phyloP scores from a whole-genome alignment of 2,113 vertebrate genomes.

The Leuciscus idus region DNA sequence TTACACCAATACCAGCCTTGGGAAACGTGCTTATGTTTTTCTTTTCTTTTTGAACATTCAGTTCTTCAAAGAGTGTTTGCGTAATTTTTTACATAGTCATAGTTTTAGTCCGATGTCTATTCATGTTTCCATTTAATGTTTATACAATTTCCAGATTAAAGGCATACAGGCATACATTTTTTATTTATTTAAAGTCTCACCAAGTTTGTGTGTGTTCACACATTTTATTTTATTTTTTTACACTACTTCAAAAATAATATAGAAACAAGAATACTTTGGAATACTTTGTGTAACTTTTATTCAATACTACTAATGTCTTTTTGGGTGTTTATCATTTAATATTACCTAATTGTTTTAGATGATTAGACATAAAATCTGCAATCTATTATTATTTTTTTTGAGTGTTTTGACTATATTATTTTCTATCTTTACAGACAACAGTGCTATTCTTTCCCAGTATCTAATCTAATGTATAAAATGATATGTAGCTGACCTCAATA shows the following conservation, averaged over 20 bases:
- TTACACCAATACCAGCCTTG: no score
- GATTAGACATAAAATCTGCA: neutral
- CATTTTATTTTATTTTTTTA: neutral
- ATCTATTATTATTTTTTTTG: neutral
- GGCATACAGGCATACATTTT: neutral
- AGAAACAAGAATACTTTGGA: neutral
- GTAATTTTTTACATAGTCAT: neutral
- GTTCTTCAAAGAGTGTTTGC: neutral
- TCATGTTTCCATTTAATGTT: neutral
- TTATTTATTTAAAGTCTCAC: neutral
- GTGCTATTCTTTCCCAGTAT: neutral
- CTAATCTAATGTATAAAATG: neutral
- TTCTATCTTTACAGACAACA: neutral
- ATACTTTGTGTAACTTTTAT: neutral
- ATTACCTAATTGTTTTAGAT: neutral
- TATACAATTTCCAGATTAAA: neutral
- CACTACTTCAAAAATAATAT: neutral
- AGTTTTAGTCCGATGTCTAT: neutral
- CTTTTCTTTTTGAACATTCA: neutral
- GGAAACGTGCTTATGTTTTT: neutral
- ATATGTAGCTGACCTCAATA: slow-evolving; percentile 1
- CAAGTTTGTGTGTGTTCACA: neutral
- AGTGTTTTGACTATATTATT: neutral
- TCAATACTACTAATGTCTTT: neutral
- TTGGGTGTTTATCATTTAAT: neutral